phyloP scores from a whole-genome alignment of 35 echinoderm and acorn worm species.

The Strongylocentrotus purpuratus region DNA sequence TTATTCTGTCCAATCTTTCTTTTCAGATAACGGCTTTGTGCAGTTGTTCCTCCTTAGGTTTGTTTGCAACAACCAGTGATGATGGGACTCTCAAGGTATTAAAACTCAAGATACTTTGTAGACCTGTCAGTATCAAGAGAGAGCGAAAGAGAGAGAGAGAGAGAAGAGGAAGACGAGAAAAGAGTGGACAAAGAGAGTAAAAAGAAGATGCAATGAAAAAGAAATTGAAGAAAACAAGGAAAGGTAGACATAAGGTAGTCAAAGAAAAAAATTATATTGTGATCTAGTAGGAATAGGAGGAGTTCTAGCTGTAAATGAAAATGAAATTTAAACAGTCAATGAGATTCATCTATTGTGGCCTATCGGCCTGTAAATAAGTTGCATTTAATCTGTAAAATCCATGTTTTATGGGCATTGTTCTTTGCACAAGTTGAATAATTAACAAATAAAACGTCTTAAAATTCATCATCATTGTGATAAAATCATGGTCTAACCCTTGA shows the following conservation, averaged over 20 bases:
- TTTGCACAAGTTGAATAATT: not conserved
- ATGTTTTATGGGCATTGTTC: not conserved
- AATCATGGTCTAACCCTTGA: not conserved
- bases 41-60: constrained; percentile 68
- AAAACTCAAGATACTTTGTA: not conserved
- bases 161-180: not conserved
- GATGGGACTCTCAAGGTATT: constrained; percentile 91
- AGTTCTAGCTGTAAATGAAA: not conserved
- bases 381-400: not conserved
- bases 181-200: not conserved
- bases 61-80: constrained; percentile 91
- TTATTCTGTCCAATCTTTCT: not conserved
- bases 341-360: not conserved
- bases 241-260: not conserved
- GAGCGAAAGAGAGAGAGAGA: not conserved
- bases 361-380: not conserved
- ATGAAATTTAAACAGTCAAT: not conserved
- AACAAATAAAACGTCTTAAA: not conserved
- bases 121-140: not conserved
- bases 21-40: constrained; percentile 81
- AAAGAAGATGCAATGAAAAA: no score
- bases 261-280: no score
- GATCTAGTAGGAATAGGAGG: no score
- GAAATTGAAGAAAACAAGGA: not conserved
- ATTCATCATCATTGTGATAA: not conserved